Conservation (phyloP, 2,797 vertebrate genomes). For the Gallinago solitaria region DNA sequence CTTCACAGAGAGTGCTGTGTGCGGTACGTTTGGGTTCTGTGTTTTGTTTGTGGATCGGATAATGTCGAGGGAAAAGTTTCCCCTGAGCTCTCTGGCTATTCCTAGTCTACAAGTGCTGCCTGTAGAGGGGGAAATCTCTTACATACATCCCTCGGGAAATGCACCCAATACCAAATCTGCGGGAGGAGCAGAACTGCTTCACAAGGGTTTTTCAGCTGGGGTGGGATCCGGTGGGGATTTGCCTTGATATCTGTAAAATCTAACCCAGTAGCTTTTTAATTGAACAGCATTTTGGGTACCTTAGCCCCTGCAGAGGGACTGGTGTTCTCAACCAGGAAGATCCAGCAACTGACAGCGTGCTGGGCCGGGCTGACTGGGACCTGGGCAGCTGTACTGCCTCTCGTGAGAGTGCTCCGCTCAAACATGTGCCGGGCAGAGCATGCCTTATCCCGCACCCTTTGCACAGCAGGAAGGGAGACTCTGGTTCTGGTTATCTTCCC, state of each 20-base stretch:
- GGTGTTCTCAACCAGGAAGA: background rate
- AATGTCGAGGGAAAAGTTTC: background rate
- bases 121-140: background rate
- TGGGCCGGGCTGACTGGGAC: background rate
- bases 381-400: background rate
- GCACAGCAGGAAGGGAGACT: background rate
- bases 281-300: background rate
- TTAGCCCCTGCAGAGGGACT: background rate
- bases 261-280: background rate
- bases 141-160: background rate
- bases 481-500: accelerated
- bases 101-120: background rate
- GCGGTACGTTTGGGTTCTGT: background rate
- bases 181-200: background rate
- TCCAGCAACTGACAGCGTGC: accelerated
- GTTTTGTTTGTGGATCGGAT: background rate
- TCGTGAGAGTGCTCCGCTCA: accelerated
- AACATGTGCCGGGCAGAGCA: accelerated
- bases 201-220: background rate
- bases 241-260: background rate
- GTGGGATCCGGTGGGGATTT: background rate
- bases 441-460: background rate
- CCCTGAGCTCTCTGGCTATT: background rate
- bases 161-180: accelerated
- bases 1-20: background rate